Evolutionary conservation across 1,140 invertebrate genomes (phyloP), one percentile per base, ranked within the genome.

Genomic region (Drosophila yakuba): DNA sequence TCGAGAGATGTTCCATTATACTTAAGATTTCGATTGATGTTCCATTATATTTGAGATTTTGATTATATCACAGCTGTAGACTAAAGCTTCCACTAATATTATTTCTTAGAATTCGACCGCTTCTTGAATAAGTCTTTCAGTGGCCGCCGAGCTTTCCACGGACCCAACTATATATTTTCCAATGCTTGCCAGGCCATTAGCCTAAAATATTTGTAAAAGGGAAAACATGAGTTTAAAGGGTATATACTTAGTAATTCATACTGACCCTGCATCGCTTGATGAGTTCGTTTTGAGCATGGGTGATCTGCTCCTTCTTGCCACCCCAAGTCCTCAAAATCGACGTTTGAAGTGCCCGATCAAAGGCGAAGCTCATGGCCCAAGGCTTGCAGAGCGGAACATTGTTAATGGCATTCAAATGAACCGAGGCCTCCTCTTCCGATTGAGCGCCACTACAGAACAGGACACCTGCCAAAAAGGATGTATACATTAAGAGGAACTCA

Each of bases 341-440:
- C 2, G 98, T 98, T 93, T 97, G 96, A 4, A 97, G 92, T 17
- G 96, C 96, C 60, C 98, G 95, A 2, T 98, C 98, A 91, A 97
- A 99, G 63, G 97, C 98, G 95, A 99, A 99, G 56, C 97, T 98
- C 6, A 99, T 93, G 10, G 96, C 95, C 98, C 98, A 99, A 14
- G 98, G 98, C 93, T 97, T 98, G 92, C 97, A 92, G 38, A 93
- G 67, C n/a, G 94, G 93, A 57, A 94, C 95, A 81, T 96, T 95
- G 93, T 99, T 99, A 91, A 99, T 98, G 32, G 98, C 98, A 89
- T 98, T 96, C 89, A 99, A 94, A 91, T 99, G 97, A 4, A 98
- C 93, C 0, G 98, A 97, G 2, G 98, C 98, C 86, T 99, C 98
- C 91, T 99, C 97, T 92, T 99, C 98, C 25, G 97, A 97, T 91